A percentile compares a stretch with the other conserved stretches of the same genome.
Evolutionary conservation across 1,140 invertebrate species (phyloP).

Genomic region (Melipona quadrifasciata): DNA sequence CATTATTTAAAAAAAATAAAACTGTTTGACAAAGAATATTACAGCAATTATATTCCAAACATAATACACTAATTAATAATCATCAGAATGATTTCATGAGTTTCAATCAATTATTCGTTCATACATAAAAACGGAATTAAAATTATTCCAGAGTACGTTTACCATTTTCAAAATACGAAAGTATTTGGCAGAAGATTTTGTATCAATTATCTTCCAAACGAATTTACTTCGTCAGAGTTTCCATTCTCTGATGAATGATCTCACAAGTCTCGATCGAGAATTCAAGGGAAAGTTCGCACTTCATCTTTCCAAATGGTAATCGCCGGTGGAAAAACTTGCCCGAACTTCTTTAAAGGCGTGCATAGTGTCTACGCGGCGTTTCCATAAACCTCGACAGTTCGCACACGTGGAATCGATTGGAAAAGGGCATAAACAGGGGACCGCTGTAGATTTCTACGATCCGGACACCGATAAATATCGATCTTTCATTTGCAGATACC

Average conservation of each 20-base stretch:
- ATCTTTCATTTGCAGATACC: constrained; percentile 51
- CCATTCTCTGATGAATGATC: neutral
- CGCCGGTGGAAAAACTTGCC: constrained; percentile 1
- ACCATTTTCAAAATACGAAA: too few species aligned
- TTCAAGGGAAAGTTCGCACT: neutral
- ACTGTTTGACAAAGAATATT: too few species aligned
- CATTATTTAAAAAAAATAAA: neutral
- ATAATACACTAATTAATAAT: too few species aligned
- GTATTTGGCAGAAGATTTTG: too few species aligned
- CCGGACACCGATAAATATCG: constrained; percentile 43
- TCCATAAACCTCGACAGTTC: neutral
- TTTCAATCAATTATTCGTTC: too few species aligned
- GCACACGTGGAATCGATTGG: constrained; percentile 14
- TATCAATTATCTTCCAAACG: too few species aligned
- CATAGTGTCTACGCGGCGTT: neutral
- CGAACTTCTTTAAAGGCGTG: neutral
- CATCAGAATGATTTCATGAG: too few species aligned
- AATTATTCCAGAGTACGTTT: too few species aligned
- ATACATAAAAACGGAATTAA: too few species aligned
- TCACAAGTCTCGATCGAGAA: neutral
- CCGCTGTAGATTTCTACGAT: constrained; percentile 33
- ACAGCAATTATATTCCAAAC: neutral
- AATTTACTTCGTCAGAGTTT: too few species aligned
- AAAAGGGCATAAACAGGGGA: constrained; percentile 45
- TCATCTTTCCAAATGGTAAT: neutral